These are phyloP conservation scores for Coenobita brevimanus DNA, from an alignment of 1,140 invertebrate genomes.

Conservation along the genomic window DNA sequence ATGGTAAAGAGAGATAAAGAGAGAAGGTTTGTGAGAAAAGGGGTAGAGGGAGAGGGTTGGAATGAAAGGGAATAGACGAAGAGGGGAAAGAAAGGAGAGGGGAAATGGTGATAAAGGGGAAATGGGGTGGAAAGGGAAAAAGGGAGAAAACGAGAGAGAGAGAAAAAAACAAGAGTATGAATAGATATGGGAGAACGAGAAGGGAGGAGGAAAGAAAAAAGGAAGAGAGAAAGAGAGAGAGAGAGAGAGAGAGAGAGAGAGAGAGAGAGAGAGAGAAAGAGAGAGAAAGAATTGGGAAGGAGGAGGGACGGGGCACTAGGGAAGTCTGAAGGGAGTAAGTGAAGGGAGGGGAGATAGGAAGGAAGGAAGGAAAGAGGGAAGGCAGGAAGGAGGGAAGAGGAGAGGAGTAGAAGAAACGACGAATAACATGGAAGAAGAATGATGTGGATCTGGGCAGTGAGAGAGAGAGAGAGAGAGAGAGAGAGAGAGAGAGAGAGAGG, in stretches of 20 bases:
- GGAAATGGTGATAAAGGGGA: neutral
- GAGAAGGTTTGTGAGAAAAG: neutral
- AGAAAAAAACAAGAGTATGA: neutral
- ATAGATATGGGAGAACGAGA: no score
- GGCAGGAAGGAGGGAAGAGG: neutral
- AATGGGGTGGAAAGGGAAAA: neutral
- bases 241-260: neutral
- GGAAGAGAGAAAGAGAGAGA: neutral
- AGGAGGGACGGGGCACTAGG: neutral
- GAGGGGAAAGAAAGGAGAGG: no score
- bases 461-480: neutral
- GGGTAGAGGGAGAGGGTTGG: neutral
- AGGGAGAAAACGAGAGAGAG: neutral
- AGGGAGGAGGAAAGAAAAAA: no score
- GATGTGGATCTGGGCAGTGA: neutral
- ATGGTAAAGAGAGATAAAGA: conserved; percentile 2
- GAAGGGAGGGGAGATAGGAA: no score
- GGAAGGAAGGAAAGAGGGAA: conserved; percentile 1
- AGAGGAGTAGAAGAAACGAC: neutral
- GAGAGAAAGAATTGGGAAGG: neutral
- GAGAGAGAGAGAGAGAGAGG: neutral
- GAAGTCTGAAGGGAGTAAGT: neutral
- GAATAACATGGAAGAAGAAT: neutral
- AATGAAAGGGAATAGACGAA: neutral
- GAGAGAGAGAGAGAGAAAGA: neutral